Evolutionary conservation across 30 jellyfish, hydroid and myxozoan species (phyloP).

Genomic region (Pelagia noctiluca): DNA sequence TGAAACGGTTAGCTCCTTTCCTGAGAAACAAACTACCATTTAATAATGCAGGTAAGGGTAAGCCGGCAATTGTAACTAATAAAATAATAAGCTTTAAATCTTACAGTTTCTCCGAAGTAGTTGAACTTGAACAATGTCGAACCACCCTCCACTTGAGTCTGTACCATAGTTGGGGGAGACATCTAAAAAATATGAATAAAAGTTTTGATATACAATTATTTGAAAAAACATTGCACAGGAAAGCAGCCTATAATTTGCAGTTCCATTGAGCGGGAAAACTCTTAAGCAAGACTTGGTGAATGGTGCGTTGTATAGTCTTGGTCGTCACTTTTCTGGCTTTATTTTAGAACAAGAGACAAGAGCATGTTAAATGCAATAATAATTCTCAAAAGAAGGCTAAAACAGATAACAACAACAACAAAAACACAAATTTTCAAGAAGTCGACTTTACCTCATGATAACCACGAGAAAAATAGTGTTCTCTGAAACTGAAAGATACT

Average conservation of each 20-base stretch:
- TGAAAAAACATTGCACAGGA: neutral
- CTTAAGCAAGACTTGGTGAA: neutral
- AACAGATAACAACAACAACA: neutral
- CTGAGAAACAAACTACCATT: neutral
- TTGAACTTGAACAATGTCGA: slow-evolving; percentile 89
- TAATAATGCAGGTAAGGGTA: neutral
- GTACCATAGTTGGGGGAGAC: slow-evolving; percentile 98
- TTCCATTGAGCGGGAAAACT: neutral
- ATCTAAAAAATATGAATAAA: slow-evolving; percentile 26
- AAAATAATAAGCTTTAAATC: neutral
- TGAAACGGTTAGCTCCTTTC: neutral
- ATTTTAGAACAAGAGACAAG: neutral
- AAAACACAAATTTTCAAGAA: neutral
- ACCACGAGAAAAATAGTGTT: slow-evolving; percentile 87
- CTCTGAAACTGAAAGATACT: slow-evolving; percentile 85
- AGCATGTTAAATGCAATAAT: neutral
- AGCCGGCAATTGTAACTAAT: neutral
- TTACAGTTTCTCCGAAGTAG: slow-evolving; percentile 89
- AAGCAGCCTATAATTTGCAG: neutral
- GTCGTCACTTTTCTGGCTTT: too few relatives aligned
- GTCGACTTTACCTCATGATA: slow-evolving; percentile 74
- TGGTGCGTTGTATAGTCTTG: too few relatives aligned
- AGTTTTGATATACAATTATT: neutral
- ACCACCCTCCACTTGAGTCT: slow-evolving; percentile 99
- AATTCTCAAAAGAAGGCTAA: neutral